Evolutionary conservation across 2,113 vertebrate species (phyloP).

Genomic region (Bagarius yarrelli): DNA sequence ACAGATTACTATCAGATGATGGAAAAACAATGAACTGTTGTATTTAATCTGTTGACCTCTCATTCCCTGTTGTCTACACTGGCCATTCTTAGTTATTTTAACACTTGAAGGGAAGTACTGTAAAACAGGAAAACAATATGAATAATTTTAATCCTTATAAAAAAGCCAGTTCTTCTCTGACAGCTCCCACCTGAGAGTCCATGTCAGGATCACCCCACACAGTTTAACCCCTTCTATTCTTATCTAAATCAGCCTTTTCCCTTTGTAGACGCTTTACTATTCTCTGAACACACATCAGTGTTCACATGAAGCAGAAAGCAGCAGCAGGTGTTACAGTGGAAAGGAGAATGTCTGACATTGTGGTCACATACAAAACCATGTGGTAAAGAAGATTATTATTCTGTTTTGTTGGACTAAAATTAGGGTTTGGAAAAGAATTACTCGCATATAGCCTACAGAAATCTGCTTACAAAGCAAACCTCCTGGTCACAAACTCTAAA

Average conservation of each 20-base stretch:
- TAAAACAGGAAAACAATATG: background rate
- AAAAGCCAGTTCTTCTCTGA: background rate
- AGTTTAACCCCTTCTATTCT: background rate
- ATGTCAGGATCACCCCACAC: conserved; percentile 13
- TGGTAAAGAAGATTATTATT: background rate
- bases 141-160: background rate
- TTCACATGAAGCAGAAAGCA: background rate
- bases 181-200: conserved; percentile 19
- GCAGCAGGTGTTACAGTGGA: background rate
- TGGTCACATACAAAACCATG: conserved; percentile 1
- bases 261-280: background rate
- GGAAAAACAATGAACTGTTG: background rate
- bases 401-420: background rate
- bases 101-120: background rate
- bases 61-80: background rate
- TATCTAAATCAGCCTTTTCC: conserved; percentile 1
- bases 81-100: background rate
- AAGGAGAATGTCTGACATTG: background rate
- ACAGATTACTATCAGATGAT: too few relatives aligned
- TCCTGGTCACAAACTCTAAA: background rate
- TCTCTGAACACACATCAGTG: background rate
- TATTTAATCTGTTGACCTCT: background rate
- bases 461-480: background rate
- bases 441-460: background rate
- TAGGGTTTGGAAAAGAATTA: background rate